Conservation (phyloP, 2,888 invertebrate species). For the Bugulina stolonifera region DNA sequence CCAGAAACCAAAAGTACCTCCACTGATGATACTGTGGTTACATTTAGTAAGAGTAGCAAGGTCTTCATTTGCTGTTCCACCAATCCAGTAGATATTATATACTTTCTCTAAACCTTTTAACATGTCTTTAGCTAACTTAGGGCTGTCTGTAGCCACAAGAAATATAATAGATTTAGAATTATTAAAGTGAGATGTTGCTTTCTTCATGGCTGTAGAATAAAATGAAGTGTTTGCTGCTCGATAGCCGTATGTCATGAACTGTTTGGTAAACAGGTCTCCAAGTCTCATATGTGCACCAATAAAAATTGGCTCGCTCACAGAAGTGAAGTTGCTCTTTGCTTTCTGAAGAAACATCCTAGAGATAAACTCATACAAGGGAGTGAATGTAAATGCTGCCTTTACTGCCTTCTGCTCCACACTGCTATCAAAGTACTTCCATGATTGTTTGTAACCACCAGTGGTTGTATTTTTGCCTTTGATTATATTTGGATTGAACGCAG, state of each 20-base stretch:
- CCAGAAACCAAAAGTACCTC: slow-evolving; percentile 19
- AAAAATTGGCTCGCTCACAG: neutral
- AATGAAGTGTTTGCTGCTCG: neutral
- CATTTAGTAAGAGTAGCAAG: neutral
- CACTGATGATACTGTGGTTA: slow-evolving; percentile 19
- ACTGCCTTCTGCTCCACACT: neutral
- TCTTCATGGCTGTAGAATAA: neutral
- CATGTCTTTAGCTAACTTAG: neutral
- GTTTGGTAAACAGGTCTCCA: neutral
- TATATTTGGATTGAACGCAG: neutral
- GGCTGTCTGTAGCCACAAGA: neutral
- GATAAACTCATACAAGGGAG: neutral
- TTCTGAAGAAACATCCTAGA: neutral
- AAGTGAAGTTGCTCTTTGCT: neutral
- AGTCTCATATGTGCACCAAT: slow-evolving; percentile 5
- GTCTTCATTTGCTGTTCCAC: slow-evolving; percentile 2
- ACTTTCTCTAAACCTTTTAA: neutral
- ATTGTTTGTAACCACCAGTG: slow-evolving; percentile 7
- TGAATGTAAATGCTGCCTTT: slow-evolving; percentile 2
- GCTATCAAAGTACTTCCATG: slow-evolving; percentile 10
- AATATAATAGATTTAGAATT: slow-evolving; percentile 10
- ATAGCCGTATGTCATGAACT: neutral
- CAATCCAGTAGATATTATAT: neutral
- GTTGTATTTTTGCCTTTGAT: neutral
- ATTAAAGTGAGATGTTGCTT: neutral